A percentile compares a stretch with the other conserved stretches of the same genome.
Conservation (phyloP, 2,888 invertebrate genomes). For the Drepanosiphum platanoidis region DNA sequence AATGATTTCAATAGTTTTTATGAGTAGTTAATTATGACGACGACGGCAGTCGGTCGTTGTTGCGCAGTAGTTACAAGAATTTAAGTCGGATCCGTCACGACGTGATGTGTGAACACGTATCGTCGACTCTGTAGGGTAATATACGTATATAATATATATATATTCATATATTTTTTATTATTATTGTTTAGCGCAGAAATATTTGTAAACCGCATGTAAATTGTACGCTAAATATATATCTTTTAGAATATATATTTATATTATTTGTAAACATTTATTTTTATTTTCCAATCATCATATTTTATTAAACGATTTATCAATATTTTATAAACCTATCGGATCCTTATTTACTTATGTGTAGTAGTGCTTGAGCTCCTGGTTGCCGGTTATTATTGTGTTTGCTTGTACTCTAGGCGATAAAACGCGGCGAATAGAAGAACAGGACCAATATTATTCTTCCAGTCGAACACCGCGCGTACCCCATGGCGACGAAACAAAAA, state of each 20-base stretch:
- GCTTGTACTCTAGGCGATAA: background rate
- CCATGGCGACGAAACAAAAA: too few relatives aligned
- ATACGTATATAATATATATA: background rate
- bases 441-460: too few relatives aligned
- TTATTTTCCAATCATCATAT: slow-evolving; percentile 4
- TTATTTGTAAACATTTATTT: slow-evolving; percentile 40
- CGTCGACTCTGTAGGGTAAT: too few relatives aligned
- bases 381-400: background rate
- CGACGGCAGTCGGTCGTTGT: too few relatives aligned
- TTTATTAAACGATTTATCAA: slow-evolving; percentile 17
- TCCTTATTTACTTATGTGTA: slow-evolving; percentile 4
- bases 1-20: background rate
- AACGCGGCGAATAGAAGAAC: too few relatives aligned
- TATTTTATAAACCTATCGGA: slow-evolving; percentile 29
- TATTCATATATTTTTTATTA: background rate
- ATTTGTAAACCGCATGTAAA: slow-evolving; percentile 33
- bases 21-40: background rate
- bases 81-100: background rate
- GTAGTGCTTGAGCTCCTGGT: background rate
- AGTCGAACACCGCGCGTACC: too few relatives aligned
- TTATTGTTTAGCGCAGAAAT: background rate
- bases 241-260: background rate
- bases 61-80: too few relatives aligned
- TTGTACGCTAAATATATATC: slow-evolving; percentile 12
- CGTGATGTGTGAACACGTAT: background rate